These are phyloP conservation scores for Amphipyra berbera DNA, from an alignment of 2,888 invertebrate genomes.

Conservation along the genomic window DNA sequence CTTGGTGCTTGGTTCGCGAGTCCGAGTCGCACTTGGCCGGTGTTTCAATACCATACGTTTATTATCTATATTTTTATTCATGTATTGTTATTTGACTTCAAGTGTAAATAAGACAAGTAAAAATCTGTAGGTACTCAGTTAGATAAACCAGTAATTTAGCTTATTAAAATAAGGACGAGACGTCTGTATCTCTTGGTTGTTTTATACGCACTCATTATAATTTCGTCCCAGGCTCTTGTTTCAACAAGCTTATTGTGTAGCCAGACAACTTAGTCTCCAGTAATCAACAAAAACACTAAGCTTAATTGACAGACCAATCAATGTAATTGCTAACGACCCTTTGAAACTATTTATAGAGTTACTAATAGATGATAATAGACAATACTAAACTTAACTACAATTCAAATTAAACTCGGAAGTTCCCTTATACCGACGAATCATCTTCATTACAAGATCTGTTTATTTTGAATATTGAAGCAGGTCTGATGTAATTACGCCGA, in stretches of 20 bases:
- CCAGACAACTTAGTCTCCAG: too few species aligned
- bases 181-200: background rate
- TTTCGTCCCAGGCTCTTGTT: too few species aligned
- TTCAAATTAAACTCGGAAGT: conserved; percentile 36
- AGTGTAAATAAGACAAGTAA: background rate
- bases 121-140: background rate
- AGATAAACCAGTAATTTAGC: conserved; percentile 11
- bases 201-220: too few species aligned
- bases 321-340: too few species aligned
- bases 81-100: background rate
- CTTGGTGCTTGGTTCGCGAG: too few species aligned
- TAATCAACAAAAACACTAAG: too few species aligned
- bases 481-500: conserved; percentile 73
- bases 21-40: too few species aligned
- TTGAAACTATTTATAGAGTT: background rate
- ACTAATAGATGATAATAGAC: conserved; percentile 9
- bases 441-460: conserved; percentile 60
- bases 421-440: conserved; percentile 26
- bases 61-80: background rate
- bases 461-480: conserved; percentile 69
- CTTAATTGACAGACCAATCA: too few species aligned
- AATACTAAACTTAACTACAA: conserved; percentile 9
- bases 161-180: conserved; percentile 7
- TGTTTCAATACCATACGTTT: background rate
- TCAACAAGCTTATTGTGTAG: too few species aligned